Percentiles rank a stretch among this genome's conserved stretches.
Evolutionary conservation across 2,888 invertebrate species (phyloP).

Genomic region (Pyrochroa serraticornis): DNA sequence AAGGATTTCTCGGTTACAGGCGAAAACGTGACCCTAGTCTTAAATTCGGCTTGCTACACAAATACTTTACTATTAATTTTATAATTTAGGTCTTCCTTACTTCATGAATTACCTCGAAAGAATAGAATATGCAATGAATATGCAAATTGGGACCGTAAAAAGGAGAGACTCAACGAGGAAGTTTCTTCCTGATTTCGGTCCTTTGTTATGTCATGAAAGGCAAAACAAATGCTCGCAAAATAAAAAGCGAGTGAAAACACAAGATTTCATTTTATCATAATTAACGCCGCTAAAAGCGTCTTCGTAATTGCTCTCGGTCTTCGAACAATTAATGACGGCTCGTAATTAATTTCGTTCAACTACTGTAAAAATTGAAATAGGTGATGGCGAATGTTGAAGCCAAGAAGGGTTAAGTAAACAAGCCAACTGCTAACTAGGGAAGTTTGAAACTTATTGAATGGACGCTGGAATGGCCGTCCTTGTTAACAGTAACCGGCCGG

Average conservation of each 20-base stretch:
- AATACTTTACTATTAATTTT: background rate
- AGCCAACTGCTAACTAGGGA: slow-evolving; percentile 55
- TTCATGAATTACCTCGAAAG: background rate
- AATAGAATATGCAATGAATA: slow-evolving; percentile 4
- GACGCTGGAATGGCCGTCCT: slow-evolving; percentile 50
- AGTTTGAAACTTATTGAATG: slow-evolving; percentile 56
- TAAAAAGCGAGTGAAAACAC: background rate
- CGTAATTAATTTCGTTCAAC: background rate
- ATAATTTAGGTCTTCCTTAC: background rate
- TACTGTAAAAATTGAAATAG: background rate
- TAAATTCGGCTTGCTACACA: too few species aligned
- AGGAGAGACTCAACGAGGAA: background rate
- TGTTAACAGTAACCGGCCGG: slow-evolving; percentile 39
- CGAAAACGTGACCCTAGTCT: too few species aligned
- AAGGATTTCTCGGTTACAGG: too few species aligned
- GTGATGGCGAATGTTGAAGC: background rate
- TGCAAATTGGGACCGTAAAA: slow-evolving; percentile 1
- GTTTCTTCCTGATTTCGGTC: slow-evolving; percentile 3
- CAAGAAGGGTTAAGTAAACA: slow-evolving; percentile 47
- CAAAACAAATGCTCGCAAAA: background rate
- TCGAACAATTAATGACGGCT: slow-evolving; percentile 5
- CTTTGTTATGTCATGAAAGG: slow-evolving; percentile 8
- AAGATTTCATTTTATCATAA: slow-evolving; percentile 8
- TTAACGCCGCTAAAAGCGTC: slow-evolving; percentile 3
- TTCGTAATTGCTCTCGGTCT: slow-evolving; percentile 3